Base-by-base conservation (phyloP, 35 echinoderm and acorn worm genomes). In the Apostichopus californicus region DNA sequence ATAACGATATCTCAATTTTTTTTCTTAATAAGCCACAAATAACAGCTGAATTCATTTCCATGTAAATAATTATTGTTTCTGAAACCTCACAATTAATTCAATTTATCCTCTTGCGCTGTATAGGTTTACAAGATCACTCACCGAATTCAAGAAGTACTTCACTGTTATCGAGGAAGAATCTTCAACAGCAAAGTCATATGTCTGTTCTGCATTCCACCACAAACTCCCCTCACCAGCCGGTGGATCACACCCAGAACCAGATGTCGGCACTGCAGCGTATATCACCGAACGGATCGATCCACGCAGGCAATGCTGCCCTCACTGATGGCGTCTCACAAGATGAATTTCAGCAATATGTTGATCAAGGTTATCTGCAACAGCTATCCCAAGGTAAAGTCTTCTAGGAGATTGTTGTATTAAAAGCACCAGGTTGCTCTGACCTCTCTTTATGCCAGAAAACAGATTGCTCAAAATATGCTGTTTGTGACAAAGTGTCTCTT, bases 351-450 rank as follows among this genome's bases (percentile, higher is more conserved):
- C 85, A 92, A 22, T 88, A 93, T 78, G 94, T 96, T 9, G 95
- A 96, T 52, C 90, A 79, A 75, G 79, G 93, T 5, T 92, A 94
- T 63, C 90, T 94, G 83, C 95, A 96, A 56, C 95, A 96, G 80
- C 85, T 96, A 8, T 92, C 82, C 71, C 95, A 96, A 94, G 95
- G 95, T 96, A 85, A 85, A 9, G 6, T 22, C 34, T 46, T 46
- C 34, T 46, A 46, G 68, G n/a, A 46, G 34, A 46, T 61, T 61
- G 58, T 5, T 61, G 58, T 61, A 61, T 61, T 61, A 61, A 9
- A 46, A 46, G 34, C 34, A 46, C 34, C 34, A 46, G 34, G 34
- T 4, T 46, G 1, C 34, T 46, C 3, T 46, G 34, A 46, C 34
- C 34, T 46, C 34, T 46, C 34, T 46, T 3, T 46, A 46, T 46